Conservation (phyloP, 2,888 invertebrate species). For the Polydrusus cervinus region DNA sequence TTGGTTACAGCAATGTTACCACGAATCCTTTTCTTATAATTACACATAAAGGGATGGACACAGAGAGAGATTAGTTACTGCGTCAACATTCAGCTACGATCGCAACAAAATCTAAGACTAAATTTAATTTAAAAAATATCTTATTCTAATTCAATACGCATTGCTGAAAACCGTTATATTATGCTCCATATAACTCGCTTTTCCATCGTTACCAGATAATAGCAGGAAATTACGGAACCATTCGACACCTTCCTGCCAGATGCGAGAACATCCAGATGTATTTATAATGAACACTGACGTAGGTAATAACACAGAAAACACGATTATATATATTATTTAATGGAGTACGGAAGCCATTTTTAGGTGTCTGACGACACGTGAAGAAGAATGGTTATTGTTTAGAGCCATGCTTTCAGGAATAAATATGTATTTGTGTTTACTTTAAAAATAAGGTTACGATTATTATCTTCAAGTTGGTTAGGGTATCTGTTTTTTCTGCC, state of each 20-base stretch:
- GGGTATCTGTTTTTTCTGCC: too few relatives aligned
- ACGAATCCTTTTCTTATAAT: too few relatives aligned
- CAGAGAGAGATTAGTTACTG: neutral
- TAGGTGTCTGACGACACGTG: constrained; percentile 13
- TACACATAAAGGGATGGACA: too few relatives aligned
- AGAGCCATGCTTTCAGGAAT: constrained; percentile 1
- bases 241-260: constrained; percentile 34
- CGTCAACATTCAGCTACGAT: too few relatives aligned
- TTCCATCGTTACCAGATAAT: constrained; percentile 25
- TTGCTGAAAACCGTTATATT: constrained; percentile 9
- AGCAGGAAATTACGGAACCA: constrained; percentile 26
- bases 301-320: constrained; percentile 25
- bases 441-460: neutral
- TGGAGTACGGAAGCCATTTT: constrained; percentile 15
- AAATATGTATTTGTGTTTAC: constrained; percentile 5
- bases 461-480: too few relatives aligned
- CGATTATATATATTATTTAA: constrained; percentile 23
- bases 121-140: neutral
- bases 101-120: too few relatives aligned
- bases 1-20: too few relatives aligned
- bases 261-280: constrained; percentile 34
- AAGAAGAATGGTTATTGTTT: constrained; percentile 11
- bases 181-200: constrained; percentile 23
- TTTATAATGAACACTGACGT: constrained; percentile 32
- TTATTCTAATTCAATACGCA: neutral